Evolutionary conservation across 2,113 vertebrate species (phyloP).

Genomic region (Pleuronectes platessa): DNA sequence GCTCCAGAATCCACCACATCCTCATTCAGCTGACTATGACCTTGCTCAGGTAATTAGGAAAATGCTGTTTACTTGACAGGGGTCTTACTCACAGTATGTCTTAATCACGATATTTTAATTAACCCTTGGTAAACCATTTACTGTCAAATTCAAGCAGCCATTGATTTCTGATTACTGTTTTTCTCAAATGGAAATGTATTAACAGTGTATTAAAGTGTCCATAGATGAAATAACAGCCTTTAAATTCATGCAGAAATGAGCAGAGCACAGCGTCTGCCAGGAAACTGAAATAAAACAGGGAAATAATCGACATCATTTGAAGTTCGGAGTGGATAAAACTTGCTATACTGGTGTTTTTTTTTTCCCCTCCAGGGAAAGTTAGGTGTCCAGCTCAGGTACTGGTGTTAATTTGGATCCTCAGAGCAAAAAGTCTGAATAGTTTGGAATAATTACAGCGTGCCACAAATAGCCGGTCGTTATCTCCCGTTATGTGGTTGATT

Average conservation of each 20-base stretch:
- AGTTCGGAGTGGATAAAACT: too few relatives aligned
- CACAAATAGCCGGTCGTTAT: conserved; percentile 28
- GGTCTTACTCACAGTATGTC: too few relatives aligned
- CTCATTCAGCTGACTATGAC: too few relatives aligned
- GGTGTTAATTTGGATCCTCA: conserved; percentile 38
- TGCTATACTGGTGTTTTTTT: too few relatives aligned
- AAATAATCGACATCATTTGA: too few relatives aligned
- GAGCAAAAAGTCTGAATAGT: conserved; percentile 43
- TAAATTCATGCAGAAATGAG: background rate
- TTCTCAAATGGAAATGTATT: background rate
- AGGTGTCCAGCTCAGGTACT: background rate
- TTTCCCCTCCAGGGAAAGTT: background rate
- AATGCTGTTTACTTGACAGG: too few relatives aligned
- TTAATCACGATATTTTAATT: too few relatives aligned
- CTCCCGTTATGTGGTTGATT: conserved; percentile 41
- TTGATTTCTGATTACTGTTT: background rate
- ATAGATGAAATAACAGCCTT: background rate
- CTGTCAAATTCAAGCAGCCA: background rate
- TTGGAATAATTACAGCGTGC: conserved; percentile 36
- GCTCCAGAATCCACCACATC: too few relatives aligned
- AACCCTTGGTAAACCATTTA: background rate
- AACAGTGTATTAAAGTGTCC: background rate
- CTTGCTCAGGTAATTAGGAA: too few relatives aligned
- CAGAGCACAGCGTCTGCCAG: background rate
- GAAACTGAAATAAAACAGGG: background rate